Base-by-base conservation (phyloP, 2,888 invertebrate species). In the Patella caerulea region DNA sequence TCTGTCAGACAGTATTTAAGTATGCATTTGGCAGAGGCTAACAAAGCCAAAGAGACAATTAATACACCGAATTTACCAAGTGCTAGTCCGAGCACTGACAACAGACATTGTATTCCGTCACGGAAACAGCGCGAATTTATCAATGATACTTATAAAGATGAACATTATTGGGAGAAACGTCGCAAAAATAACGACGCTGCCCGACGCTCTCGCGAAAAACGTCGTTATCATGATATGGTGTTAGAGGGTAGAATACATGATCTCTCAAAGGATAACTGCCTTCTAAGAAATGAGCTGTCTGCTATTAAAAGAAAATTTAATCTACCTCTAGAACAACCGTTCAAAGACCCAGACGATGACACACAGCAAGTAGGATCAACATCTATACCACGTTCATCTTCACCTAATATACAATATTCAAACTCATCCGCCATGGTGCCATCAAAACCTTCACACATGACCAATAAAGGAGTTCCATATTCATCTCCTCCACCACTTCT, bases 131-230 rank as follows among this genome's bases (percentile, higher is more conserved):
- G 98, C 17, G 98, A 98, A 92, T 98, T 98, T 92, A 98, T 98
- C 82, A 98, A 98, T 0, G 98, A 98, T 91, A 96, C 95, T 92
- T 97, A 97, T 92, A 98, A 98, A 91, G 98, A 98, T 90, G 97
- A 98, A 88, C 96, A 96, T 89, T 98, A 98, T 92, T 98, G 99
- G 99, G 98, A 98, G 92, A 94, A 98, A 78, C 94, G 99, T 78
- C 94, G 98, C 82, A 94, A 98, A 79, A 98, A 99, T 93, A 99
- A 99, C 92, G 98, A 98, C 92, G 98, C 98, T 0, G 98, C 98
- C 78, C 97, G 98, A 91, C 93, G 98, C 71, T 98, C 98, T 9
- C 94, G 98, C n/a, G 98, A 98, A 92, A 98, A 98, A 92, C 94
- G 98, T 70, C 95, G 98, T 72, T 96, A 97, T 93, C 98, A 98